Conservation (phyloP, 1,140 invertebrate genomes). For the Pseudomyrmex dendroicus region DNA sequence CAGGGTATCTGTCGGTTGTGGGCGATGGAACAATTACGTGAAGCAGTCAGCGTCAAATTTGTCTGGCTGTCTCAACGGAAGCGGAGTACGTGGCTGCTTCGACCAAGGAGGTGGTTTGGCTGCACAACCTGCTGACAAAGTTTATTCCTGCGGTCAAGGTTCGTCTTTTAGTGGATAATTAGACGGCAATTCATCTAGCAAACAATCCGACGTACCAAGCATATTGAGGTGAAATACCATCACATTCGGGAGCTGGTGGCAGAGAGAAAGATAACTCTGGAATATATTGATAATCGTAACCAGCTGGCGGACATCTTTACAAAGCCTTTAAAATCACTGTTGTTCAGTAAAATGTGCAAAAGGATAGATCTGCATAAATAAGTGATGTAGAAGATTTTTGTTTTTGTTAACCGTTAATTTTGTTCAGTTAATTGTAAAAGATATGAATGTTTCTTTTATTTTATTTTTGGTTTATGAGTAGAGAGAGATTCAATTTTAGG, state of each 20-base stretch:
- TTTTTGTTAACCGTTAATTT: too few relatives aligned
- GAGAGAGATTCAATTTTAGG: too few relatives aligned
- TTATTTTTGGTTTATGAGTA: too few relatives aligned
- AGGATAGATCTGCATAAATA: too few relatives aligned
- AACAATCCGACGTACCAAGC: conserved; percentile 78
- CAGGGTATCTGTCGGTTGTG: neutral
- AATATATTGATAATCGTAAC: conserved; percentile 62
- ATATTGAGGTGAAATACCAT: conserved; percentile 73
- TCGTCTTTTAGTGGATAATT: conserved; percentile 71
- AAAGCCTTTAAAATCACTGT: conserved; percentile 55
- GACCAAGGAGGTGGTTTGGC: neutral
- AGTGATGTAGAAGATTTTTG: too few relatives aligned
- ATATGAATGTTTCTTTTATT: too few relatives aligned
- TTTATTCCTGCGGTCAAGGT: neutral
- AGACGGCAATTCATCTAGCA: conserved; percentile 78
- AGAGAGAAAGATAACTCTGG: conserved; percentile 52
- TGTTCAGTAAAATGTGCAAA: neutral
- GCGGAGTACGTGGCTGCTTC: neutral
- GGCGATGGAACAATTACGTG: conserved; percentile 1
- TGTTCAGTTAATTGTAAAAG: too few relatives aligned
- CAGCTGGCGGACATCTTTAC: conserved; percentile 74
- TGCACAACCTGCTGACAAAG: neutral
- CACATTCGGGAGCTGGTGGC: conserved; percentile 69
- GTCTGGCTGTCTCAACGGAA: neutral
- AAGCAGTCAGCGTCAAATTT: neutral